Base-by-base conservation (phyloP, 2,113 vertebrate species). In the Morone saxatilis region DNA sequence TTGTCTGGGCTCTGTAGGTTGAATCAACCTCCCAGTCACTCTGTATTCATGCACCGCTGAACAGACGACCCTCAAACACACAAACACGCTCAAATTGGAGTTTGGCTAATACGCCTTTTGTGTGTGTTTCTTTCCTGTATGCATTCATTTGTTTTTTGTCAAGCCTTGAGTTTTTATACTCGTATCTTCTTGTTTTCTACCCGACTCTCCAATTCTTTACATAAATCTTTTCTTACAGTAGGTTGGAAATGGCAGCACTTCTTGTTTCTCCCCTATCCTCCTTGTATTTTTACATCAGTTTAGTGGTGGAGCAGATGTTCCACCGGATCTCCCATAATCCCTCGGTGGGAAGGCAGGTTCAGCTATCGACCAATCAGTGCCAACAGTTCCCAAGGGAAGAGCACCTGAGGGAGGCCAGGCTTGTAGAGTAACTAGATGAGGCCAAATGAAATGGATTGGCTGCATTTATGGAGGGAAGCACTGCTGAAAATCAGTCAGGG, bases 371-470 rank as follows among this genome's bases (percentile, higher is more conserved):
- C 85, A 92, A 82, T 92, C 81, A 59, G 47, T 73, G 76, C 84
- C 88, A 86, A 93, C 61, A 51, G 84, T 89, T 88, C 93, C 86
- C 82, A 0, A 2, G 89, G 88, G 91, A 85, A 47, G 68, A 71
- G 84, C 81, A 93, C 91, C 93, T 90, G 88, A 91, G 87, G 89
- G 90, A 89, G 85, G 70, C 56, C 16, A 17, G 80, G 81, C 81
- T 84, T 59, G 81, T 61, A 10, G 81, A 87, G 70, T 91, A 91
- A 91, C 86, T 56, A 76, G 85, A 88, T 88, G 56, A 90, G 63
- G 47, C 76, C 73, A 92, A 88, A 93, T 91, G 50, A 93, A 94
- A 92, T 92, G 86, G 76, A 91, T 89, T 84, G 77, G 63, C 76
- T 69, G 19, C 62, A 63, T 91, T 89, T 88, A 92, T 40, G 19